Conservation (phyloP, 92 coral and sea anemone species). For the Phenganax marumi region DNA sequence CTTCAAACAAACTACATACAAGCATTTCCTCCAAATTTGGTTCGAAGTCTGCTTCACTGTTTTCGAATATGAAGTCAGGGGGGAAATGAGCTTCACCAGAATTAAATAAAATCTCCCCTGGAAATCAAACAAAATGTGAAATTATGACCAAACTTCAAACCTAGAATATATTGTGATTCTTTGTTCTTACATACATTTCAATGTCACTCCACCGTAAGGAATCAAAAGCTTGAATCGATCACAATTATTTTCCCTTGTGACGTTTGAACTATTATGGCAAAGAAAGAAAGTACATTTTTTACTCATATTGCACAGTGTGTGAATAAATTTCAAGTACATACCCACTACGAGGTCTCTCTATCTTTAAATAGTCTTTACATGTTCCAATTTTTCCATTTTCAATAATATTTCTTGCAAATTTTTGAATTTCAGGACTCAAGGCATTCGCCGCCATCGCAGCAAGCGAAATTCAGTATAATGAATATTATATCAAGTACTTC, state of each 20-base stretch:
- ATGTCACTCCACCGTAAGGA: slow-evolving; percentile 87
- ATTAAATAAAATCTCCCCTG: slow-evolving; percentile 92
- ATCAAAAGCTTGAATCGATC: slow-evolving; percentile 84
- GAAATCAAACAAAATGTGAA: neutral
- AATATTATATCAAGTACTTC: neutral
- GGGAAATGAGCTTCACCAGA: slow-evolving; percentile 69
- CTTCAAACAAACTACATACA: slow-evolving; percentile 48
- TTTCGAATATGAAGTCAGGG: slow-evolving; percentile 90
- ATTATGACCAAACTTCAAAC: neutral
- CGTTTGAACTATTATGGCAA: slow-evolving; percentile 8
- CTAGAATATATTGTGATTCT: neutral
- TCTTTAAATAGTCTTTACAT: slow-evolving; percentile 15
- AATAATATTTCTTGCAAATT: slow-evolving; percentile 3
- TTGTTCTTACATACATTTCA: slow-evolving; percentile 68
- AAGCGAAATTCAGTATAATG: neutral
- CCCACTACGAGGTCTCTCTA: slow-evolving; percentile 29
- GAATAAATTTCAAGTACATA: neutral
- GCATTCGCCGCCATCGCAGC: neutral
- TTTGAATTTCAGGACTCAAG: neutral
- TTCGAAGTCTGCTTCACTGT: slow-evolving; percentile 69
- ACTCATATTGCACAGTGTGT: neutral
- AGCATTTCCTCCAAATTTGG: slow-evolving; percentile 72
- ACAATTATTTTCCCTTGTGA: slow-evolving; percentile 31
- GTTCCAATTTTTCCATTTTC: slow-evolving; percentile 7
- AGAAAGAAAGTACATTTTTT: neutral